A percentile compares a stretch with the other conserved stretches of the same genome.
Evolutionary conservation across 1,140 invertebrate genomes (phyloP).

Genomic region (Metaphire vulgaris): DNA sequence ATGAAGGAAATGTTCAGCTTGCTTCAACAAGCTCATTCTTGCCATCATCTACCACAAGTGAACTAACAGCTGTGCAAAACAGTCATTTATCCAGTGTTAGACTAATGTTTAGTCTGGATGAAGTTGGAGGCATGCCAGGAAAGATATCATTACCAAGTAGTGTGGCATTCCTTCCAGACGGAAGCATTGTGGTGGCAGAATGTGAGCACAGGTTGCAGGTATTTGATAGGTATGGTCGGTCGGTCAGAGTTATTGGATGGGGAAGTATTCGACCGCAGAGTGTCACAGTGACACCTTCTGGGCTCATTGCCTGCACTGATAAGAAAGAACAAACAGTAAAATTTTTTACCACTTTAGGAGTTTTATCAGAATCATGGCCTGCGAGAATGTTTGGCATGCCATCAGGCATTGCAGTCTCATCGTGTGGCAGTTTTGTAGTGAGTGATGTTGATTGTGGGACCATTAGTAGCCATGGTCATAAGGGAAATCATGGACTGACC

Average conservation of each 20-base stretch:
- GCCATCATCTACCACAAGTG: background rate
- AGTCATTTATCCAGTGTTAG: background rate
- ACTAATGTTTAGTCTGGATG: conserved; percentile 24
- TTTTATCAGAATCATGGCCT: background rate
- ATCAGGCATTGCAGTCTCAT: conserved; percentile 11
- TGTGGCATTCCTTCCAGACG: conserved; percentile 21
- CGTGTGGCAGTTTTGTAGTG: conserved; percentile 1
- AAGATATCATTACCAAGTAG: conserved; percentile 21
- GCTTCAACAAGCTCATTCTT: no score
- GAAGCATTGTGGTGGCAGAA: conserved; percentile 25
- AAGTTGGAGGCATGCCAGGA: conserved; percentile 28
- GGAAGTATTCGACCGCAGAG: conserved; percentile 23
- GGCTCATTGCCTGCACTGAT: conserved; percentile 22
- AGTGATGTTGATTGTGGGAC: background rate
- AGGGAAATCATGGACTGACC: background rate
- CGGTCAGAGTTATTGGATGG: conserved; percentile 27
- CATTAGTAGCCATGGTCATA: background rate
- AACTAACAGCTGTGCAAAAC: background rate
- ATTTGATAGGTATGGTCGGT: conserved; percentile 22
- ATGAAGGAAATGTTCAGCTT: no score
- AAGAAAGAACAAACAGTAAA: conserved; percentile 18
- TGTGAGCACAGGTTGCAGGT: conserved; percentile 27
- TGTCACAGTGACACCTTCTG: conserved; percentile 7
- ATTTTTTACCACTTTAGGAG: background rate
- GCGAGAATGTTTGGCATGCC: background rate